Evolutionary conservation across 2,797 vertebrate genomes (phyloP), one percentile per base, ranked within the genome.

Genomic region (Rhadinocentrus ornatus): DNA sequence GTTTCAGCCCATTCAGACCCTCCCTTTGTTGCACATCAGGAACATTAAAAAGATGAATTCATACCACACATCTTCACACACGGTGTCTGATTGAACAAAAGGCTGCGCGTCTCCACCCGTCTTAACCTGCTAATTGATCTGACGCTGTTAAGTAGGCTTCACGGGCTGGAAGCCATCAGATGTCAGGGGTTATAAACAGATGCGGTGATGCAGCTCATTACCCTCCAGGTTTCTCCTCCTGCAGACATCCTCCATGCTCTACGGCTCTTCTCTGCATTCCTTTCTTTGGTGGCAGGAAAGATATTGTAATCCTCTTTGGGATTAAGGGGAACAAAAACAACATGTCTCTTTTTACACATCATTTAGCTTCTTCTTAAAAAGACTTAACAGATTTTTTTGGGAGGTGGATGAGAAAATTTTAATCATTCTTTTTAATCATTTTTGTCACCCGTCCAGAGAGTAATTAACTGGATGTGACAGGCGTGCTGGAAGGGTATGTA

Each of bases 391-490:
- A 62, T 73, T 77, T 81, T 83, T 80, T 66, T 48, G 6, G 31
- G 69, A 67, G 72, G 52, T 54, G 48, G 52, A 50, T 55, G 71
- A 77, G 63, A 75, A 78, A 86, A 86, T 83, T 83, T 81, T 72
- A 77, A 75, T 82, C 80, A 48, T 73, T 86, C 69, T 69, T 77
- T 70, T 89, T 92, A 89, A 91, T 91, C 82, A 86, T 91, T 80
- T 85, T 85, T 92, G 92, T 89, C 90, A 91, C 87, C 79, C 81
- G 78, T 90, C 86, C 80, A 85, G 75, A 66, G 86, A 86, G 74
- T 90, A 90, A 92, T 91, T 92, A 89, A 93, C 93, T 87, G 81
- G 85, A 93, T 90, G 90, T 91, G 93, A 93, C 92, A 90, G 75
- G 84, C 75, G 37, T 78, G 81, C 82, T 85, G 83, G 89, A 89